Percentiles rank a stretch among this genome's conserved stretches.
These are phyloP conservation scores for Cisticola juncidis DNA, from an alignment of 2,113 vertebrate genomes.

Conservation along the genomic window DNA sequence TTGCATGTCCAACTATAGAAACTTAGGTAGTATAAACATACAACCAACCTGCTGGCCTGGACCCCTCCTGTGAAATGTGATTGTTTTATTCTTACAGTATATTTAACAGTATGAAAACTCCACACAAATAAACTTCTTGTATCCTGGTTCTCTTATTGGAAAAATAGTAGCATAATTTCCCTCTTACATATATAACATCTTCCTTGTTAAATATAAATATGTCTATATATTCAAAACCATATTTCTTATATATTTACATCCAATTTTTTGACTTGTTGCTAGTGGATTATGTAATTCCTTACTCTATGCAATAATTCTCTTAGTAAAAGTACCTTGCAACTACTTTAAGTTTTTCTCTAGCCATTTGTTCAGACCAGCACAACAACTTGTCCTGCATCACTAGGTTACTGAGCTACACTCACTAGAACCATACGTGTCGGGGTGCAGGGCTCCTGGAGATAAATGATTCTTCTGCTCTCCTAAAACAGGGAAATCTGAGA, in stretches of 20 bases:
- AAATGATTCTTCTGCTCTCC: not conserved
- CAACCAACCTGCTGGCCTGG: not conserved
- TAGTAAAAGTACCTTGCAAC: not conserved
- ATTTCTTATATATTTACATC: not conserved
- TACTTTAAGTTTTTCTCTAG: not conserved
- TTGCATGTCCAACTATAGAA: not conserved
- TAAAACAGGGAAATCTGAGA: not conserved
- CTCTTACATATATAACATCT: not conserved
- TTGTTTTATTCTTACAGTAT: not conserved
- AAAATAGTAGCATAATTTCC: not conserved
- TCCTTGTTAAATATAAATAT: not conserved
- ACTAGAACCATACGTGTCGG: not conserved
- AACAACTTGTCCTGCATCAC: not conserved
- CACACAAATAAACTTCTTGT: not conserved
- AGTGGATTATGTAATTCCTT: not conserved
- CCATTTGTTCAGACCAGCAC: not conserved
- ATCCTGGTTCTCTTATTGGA: not conserved
- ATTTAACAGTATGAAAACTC: not conserved
- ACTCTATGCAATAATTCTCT: not conserved
- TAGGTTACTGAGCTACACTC: not conserved
- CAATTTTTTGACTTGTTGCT: not conserved
- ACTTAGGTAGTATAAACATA: not conserved
- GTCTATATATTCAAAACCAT: fast-evolving
- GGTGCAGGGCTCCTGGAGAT: not conserved
- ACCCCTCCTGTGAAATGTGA: not conserved